These are phyloP conservation scores for Nyctereutes procyonoides DNA, from an alignment of 2,113 vertebrate genomes.

Conservation along the genomic window DNA sequence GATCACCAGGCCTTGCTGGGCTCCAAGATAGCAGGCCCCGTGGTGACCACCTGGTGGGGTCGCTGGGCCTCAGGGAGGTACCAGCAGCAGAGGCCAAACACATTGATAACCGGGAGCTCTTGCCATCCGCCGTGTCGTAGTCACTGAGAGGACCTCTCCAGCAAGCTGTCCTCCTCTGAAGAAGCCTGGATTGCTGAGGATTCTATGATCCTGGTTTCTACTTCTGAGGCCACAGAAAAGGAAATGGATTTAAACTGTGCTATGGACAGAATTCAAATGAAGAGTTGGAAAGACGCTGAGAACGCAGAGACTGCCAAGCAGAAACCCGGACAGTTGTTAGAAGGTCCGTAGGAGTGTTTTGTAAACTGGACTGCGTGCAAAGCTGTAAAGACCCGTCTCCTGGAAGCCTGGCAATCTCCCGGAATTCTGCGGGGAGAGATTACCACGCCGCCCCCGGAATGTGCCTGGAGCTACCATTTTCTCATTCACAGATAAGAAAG, in stretches of 20 bases:
- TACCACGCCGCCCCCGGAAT: rapidly evolving
- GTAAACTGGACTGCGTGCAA: neutral
- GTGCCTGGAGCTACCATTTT: neutral
- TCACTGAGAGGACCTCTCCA: neutral
- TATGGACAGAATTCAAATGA: slow-evolving; percentile 54
- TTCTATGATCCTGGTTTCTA: neutral
- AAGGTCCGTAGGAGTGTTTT: neutral
- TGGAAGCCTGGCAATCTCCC: rapidly evolving
- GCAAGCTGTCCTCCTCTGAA: neutral
- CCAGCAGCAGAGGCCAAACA: neutral
- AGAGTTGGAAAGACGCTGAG: neutral
- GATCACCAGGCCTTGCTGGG: neutral
- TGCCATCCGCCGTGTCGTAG: rapidly evolving
- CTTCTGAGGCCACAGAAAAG: slow-evolving; percentile 31
- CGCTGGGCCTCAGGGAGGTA: too few relatives aligned
- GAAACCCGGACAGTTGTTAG: neutral
- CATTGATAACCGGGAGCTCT: neutral
- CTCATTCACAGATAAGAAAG: neutral
- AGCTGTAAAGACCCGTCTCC: neutral
- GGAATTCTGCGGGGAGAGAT: neutral
- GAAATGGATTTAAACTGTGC: slow-evolving; percentile 44
- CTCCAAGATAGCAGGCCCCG: neutral
- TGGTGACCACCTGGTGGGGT: neutral
- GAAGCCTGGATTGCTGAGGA: neutral
- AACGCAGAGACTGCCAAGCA: neutral